A percentile compares a stretch with the other conserved stretches of the same genome.
Conservation (phyloP, 2,113 vertebrate species). For the Danionella cerebrum region DNA sequence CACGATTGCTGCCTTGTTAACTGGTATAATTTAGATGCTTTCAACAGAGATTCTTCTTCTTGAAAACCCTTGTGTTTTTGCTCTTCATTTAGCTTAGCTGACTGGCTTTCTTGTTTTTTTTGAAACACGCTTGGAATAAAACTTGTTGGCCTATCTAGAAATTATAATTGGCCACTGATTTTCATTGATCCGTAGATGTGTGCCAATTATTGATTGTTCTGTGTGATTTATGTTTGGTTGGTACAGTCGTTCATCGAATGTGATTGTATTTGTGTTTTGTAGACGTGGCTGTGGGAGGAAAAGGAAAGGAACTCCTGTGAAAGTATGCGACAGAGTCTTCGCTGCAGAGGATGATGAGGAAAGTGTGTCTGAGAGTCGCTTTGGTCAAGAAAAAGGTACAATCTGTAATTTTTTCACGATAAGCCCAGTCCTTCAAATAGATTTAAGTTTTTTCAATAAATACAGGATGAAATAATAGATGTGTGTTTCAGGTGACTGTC, state of each 20-base stretch:
- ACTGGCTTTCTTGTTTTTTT: background rate
- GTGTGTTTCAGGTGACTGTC: slow-evolving; percentile 57
- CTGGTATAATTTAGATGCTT: background rate
- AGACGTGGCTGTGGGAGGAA: slow-evolving; percentile 71
- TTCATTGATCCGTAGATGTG: slow-evolving; percentile 38
- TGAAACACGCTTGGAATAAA: background rate
- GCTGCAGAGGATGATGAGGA: slow-evolving; percentile 65
- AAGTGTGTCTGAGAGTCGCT: slow-evolving; percentile 57
- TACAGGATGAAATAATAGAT: too few relatives aligned
- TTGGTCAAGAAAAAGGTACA: slow-evolving; percentile 54
- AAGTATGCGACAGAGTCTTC: slow-evolving; percentile 60
- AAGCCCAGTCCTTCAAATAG: too few relatives aligned
- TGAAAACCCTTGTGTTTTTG: too few relatives aligned
- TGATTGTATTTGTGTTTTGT: slow-evolving; percentile 43
- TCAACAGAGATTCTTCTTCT: background rate
- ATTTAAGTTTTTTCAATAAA: too few relatives aligned
- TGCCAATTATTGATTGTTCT: slow-evolving; percentile 48
- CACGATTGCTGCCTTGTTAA: background rate
- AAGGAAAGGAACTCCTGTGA: slow-evolving; percentile 70
- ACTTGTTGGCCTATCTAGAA: too few relatives aligned
- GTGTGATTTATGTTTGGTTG: slow-evolving; percentile 47
- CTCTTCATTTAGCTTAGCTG: background rate
- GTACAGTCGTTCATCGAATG: slow-evolving; percentile 39
- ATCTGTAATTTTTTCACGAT: slow-evolving; percentile 28
- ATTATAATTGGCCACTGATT: too few relatives aligned